Evolutionary conservation across 2,888 invertebrate genomes (phyloP), one percentile per base, ranked within the genome.

Genomic region (Oscheius sp.): DNA sequence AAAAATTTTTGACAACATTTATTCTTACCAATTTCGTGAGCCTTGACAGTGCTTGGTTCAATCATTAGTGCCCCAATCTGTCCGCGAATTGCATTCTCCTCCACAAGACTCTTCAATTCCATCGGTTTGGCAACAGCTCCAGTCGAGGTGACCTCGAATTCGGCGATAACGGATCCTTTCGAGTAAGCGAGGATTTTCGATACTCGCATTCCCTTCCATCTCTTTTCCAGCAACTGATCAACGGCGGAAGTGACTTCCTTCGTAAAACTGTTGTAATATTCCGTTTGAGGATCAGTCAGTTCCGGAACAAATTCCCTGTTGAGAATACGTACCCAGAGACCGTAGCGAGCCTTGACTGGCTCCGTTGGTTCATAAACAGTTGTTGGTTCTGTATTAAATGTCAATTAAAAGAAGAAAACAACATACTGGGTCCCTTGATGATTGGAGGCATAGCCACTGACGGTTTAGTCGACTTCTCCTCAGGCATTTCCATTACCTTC

Each of bases 11-110:
- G 36, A n/a, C n/a, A 12, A 5, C 26, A 49, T 4, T 17, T 44
- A 14, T 14, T 44, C 38, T 59, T 68, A 70, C 77, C 74, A 12
- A 80, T 67, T 38, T 75, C 73, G 32, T 63, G 49, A 41, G 75
- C 73, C 64, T 69, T 67, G 30, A 80, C 77, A 5, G 80, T 80
- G 14, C 79, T 72, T 12, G 80, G 77, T 64, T 80, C 80, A 32
- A 80, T 72, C 12, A 54, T 41, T 51, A 80, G 73, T 22, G 63
- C 69, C 17, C 71, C 72, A 67, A 80, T 70, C 0, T 70, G 49
- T 44, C 79, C 80, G 24, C 79, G 72, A 1, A 78, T 66, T 6
- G 80, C 77, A 33, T 73, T 75, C 64, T 78, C 80, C 65, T 80
- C 80, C 28, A 80, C 45, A 32, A 75, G 67, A 17, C 70, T 70